phyloP scores from a whole-genome alignment of 1,140 invertebrate genomes.

The Panagrolaimus sp. region DNA sequence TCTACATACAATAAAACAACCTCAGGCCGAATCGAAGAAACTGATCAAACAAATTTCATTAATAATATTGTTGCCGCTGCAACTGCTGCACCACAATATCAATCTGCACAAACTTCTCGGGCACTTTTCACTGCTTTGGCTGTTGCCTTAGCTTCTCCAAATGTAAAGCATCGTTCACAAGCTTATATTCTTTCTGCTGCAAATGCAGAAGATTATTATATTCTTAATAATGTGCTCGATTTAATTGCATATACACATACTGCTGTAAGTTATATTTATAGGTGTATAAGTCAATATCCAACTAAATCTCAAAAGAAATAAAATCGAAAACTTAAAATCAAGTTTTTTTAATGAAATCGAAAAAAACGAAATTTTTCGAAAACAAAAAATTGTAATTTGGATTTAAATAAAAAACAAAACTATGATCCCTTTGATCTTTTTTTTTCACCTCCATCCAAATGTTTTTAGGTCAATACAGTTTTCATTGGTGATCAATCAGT shows the following conservation, averaged over 20 bases:
- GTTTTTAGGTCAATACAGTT: neutral
- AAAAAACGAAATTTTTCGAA: too few relatives aligned
- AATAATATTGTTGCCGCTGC: neutral
- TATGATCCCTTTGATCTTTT: too few relatives aligned
- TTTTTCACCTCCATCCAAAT: too few relatives aligned
- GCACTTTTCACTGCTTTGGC: neutral
- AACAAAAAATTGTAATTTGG: too few relatives aligned
- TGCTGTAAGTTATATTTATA: too few relatives aligned
- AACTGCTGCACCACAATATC: neutral
- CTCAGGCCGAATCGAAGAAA: neutral
- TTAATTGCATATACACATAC: neutral
- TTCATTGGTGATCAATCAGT: neutral
- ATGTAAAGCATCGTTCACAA: neutral
- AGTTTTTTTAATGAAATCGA: too few relatives aligned
- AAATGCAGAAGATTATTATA: neutral
- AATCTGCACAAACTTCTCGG: neutral
- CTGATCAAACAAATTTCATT: neutral
- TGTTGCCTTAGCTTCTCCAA: neutral
- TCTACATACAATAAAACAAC: neutral
- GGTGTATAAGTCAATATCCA: too few relatives aligned
- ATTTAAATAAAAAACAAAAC: too few relatives aligned
- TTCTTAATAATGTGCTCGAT: neutral
- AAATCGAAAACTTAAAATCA: too few relatives aligned
- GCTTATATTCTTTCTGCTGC: neutral
- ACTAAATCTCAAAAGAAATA: too few relatives aligned